Base-by-base conservation (phyloP, 2,797 vertebrate species). In the Hoplostethus mediterraneus region DNA sequence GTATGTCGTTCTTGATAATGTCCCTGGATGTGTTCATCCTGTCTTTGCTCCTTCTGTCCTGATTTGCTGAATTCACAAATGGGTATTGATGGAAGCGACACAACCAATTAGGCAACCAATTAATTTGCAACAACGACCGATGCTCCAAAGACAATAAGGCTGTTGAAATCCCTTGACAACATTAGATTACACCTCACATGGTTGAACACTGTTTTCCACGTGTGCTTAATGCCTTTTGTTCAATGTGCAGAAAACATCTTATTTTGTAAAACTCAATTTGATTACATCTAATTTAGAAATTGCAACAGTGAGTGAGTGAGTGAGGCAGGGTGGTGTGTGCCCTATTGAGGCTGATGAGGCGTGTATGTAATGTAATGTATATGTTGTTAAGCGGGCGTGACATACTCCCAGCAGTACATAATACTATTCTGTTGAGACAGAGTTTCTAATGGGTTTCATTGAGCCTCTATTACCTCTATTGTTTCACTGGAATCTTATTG, bases 1-100 rank as follows among this genome's bases (percentile, higher is more conserved):
- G 95, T 95, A 85, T 52, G 90, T 79, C 11, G 13, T 9, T 47
- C 11, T 0, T 38, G 11, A 33, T 17, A 31, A 3, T 64, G 56
- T 5, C 56, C 21, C 30, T 14, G 3, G 13, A 40, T 55, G 44
- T 45, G 4, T 17, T 64, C 21, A 16, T 54, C 64, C 31, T 14
- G 30, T 21, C 40, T 61, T 33, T 8, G 38, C 9, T 40, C 9
- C 7, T 40, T 2, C 33, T 38, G 10, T 36, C n/a, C 10, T 60
- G 42, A 68, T 28, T 38, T 71, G 28, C 14, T 36, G 30, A 53
- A 38, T 64, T 47, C 33, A 63, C 47, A 75, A 31, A 8, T 31
- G 28, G 5, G 47, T 36, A 52, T 21, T 44, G 44, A 56, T 49
- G 1, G 5, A 75, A 75, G n/a, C 70, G 58, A 63, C 73, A 54